phyloP scores from a whole-genome alignment of 2,797 vertebrate species.

The Brachyalestes nurse region DNA sequence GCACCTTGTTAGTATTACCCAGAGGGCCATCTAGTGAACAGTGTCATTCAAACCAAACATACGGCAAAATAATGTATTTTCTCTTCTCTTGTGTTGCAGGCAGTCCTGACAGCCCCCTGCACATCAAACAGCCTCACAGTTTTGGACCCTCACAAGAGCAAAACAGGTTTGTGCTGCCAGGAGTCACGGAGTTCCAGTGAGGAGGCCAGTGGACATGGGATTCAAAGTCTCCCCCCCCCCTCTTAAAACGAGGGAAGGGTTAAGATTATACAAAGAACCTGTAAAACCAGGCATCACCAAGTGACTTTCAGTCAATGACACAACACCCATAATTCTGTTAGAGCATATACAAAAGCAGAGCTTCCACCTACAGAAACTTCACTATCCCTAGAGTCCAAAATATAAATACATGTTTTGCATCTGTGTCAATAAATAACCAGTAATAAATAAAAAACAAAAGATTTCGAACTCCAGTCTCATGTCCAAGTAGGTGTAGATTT shows the following conservation, averaged over 20 bases:
- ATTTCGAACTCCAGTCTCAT: constrained; percentile 2
- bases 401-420: constrained; percentile 48
- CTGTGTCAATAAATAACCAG: constrained; percentile 56
- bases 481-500: constrained; percentile 12
- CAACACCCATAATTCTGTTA: constrained; percentile 15
- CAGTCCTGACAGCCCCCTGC: neutral
- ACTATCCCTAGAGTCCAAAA: constrained; percentile 38
- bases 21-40: constrained; percentile 35
- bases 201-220: constrained; percentile 37
- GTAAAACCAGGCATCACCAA: constrained; percentile 76
- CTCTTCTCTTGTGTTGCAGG: neutral
- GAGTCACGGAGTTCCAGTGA: neutral
- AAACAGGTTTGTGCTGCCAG: constrained; percentile 13
- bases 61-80: constrained; percentile 32
- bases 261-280: constrained; percentile 61
- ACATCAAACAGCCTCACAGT: neutral
- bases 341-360: constrained; percentile 41
- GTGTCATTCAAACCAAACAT: constrained; percentile 29
- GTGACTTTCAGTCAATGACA: constrained; percentile 34
- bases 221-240: constrained; percentile 44
- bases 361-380: constrained; percentile 51
- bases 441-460: constrained; percentile 54
- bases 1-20: constrained; percentile 18
- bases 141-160: neutral
- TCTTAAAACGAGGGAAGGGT: constrained; percentile 59